phyloP scores from a whole-genome alignment of 2,113 vertebrate species.

The Calcarius ornatus region DNA sequence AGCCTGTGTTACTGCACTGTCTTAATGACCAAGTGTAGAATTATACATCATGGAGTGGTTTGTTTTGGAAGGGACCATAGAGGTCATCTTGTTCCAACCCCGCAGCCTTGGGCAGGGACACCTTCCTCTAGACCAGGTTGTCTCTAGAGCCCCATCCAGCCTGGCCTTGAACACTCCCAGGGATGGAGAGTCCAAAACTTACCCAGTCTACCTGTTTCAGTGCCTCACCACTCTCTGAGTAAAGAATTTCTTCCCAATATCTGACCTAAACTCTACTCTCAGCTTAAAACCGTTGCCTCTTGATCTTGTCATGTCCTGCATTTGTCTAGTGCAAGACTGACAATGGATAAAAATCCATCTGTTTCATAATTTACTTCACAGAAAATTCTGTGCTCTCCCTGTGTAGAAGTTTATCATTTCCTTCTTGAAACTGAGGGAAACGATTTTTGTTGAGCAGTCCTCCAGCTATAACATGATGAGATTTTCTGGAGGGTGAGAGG shows the following conservation, averaged over 20 bases:
- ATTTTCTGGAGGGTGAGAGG: background rate
- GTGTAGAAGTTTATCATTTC: background rate
- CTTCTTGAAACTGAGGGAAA: background rate
- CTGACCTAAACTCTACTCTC: background rate
- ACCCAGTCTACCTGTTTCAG: background rate
- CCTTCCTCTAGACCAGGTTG: background rate
- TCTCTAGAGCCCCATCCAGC: background rate
- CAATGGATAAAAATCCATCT: background rate
- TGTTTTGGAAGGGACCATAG: background rate
- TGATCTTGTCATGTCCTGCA: background rate
- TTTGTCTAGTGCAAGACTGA: background rate
- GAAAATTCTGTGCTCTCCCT: background rate
- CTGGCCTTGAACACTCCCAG: background rate
- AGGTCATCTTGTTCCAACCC: background rate
- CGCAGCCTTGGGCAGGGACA: background rate
- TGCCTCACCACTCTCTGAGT: background rate
- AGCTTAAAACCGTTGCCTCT: background rate
- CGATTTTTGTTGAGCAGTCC: background rate
- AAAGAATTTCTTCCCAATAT: background rate
- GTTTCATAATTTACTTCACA: background rate
- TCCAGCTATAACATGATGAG: background rate
- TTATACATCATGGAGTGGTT: background rate
- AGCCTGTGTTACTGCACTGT: background rate
- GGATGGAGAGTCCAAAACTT: background rate
- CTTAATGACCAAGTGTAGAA: background rate